phyloP scores from a whole-genome alignment of 64 coral and sea anemone genomes.

The Orbicella faveolata region DNA sequence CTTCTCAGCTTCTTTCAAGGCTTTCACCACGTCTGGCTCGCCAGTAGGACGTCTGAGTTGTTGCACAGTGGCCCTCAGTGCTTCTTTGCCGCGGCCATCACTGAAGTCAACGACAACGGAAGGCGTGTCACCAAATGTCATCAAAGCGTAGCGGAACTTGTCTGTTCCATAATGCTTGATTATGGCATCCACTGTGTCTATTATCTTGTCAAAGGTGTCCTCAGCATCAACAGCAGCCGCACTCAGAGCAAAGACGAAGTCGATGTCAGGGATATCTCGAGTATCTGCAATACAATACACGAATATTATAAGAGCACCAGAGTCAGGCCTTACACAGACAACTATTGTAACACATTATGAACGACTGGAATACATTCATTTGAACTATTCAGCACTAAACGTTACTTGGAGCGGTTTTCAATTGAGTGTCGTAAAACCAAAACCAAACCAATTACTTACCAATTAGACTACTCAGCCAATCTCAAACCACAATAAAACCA shows the following conservation, averaged over 20 bases:
- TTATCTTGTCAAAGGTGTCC: conserved; percentile 44
- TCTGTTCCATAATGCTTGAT: conserved; percentile 48
- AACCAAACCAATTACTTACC: too few relatives aligned
- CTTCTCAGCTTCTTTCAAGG: conserved; percentile 16
- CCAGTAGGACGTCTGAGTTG: conserved; percentile 1
- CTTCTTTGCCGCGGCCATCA: conserved; percentile 7
- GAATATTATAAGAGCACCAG: background rate
- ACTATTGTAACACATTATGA: too few relatives aligned
- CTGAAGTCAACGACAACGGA: conserved; percentile 53
- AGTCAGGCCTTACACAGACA: background rate
- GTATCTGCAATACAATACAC: conserved; percentile 12
- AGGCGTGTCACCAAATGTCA: conserved; percentile 35
- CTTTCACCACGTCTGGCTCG: conserved; percentile 13
- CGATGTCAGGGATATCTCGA: conserved; percentile 40
- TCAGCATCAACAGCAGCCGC: conserved; percentile 52
- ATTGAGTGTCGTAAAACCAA: background rate
- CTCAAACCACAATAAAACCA: too few relatives aligned
- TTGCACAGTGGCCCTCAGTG: background rate
- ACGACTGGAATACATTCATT: too few relatives aligned
- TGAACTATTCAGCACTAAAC: too few relatives aligned
- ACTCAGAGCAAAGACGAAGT: conserved; percentile 65
- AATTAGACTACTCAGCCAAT: too few relatives aligned
- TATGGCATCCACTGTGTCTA: conserved; percentile 40
- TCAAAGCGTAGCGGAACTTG: conserved; percentile 25
- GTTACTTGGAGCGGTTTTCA: background rate